A percentile compares a stretch with the other conserved stretches of the same genome.
Conservation (phyloP, 1,140 invertebrate species). For the Dreissena polymorpha region DNA sequence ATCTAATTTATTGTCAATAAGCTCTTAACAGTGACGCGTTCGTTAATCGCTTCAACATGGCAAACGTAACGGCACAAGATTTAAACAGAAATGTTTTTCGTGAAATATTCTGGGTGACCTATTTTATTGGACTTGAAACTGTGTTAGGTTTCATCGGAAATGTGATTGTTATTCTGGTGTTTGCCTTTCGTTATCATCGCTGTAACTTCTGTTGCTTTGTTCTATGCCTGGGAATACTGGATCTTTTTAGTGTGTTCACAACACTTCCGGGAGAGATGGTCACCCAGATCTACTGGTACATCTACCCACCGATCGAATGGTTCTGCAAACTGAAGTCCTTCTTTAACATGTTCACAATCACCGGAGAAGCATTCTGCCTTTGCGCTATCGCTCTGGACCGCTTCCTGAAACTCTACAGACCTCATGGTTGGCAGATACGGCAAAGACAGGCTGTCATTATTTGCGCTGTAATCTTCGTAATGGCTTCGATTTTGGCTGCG, state of each 20-base stretch:
- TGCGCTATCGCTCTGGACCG: slow-evolving; percentile 61
- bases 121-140: slow-evolving; percentile 31
- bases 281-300: slow-evolving; percentile 63
- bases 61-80: too few relatives aligned
- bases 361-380: slow-evolving; percentile 57
- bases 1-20: too few relatives aligned
- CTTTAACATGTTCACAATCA: slow-evolving; percentile 61
- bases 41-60: too few relatives aligned
- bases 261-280: slow-evolving; percentile 66
- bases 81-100: too few relatives aligned
- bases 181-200: slow-evolving; percentile 42
- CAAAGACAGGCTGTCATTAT: not conserved
- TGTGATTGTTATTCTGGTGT: slow-evolving; percentile 55
- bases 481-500: slow-evolving; percentile 15
- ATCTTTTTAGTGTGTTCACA: slow-evolving; percentile 58
- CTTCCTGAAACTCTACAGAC: slow-evolving; percentile 61
- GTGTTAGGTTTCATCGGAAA: slow-evolving; percentile 58
- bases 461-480: not conserved
- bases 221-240: slow-evolving; percentile 59
- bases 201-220: slow-evolving; percentile 59
- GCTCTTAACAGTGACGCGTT: too few relatives aligned
- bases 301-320: slow-evolving; percentile 38
- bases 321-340: slow-evolving; percentile 59
- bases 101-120: too few relatives aligned
- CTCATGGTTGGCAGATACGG: slow-evolving; percentile 55